Conservation (phyloP, 2,797 vertebrate species). For the Urophycis tenuis region DNA sequence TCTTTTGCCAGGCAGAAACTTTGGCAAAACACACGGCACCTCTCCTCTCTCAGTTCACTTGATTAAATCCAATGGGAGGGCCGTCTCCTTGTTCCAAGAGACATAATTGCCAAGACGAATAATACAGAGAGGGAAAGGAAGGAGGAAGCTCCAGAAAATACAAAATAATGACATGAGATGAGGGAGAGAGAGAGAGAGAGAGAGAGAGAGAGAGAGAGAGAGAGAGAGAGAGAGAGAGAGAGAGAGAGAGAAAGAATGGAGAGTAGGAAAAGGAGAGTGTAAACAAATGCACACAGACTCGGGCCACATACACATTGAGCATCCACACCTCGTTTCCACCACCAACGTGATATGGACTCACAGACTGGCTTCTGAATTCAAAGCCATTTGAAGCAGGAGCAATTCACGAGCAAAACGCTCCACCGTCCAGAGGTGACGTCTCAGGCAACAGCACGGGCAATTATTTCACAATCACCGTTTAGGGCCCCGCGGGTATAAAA, state of each 20-base stretch:
- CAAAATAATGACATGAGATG: constrained; percentile 7
- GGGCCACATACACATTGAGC: not conserved
- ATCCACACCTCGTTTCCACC: constrained; percentile 19
- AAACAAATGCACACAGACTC: not conserved
- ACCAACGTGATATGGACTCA: constrained; percentile 13
- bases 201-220: constrained; percentile 9
- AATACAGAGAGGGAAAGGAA: constrained; percentile 33
- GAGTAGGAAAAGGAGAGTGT: constrained; percentile 4
- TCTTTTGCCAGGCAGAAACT: not conserved
- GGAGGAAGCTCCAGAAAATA: constrained; percentile 24
- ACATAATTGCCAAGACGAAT: constrained; percentile 48
- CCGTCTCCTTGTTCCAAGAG: constrained; percentile 38
- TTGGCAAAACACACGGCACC: not conserved
- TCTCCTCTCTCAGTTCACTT: constrained; percentile 22
- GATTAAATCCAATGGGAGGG: constrained; percentile 61
- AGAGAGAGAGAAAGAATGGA: not conserved
- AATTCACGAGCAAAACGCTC: constrained; percentile 30
- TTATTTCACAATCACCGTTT: constrained; percentile 23
- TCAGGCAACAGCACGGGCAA: constrained; percentile 3
- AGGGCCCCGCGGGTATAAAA: constrained; percentile 9
- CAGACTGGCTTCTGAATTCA: constrained; percentile 17
- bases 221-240: constrained; percentile 11
- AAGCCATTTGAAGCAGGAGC: constrained; percentile 17
- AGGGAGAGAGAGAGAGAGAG: constrained; percentile 10
- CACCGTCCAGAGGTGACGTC: constrained; percentile 1